phyloP scores from a whole-genome alignment of 2,888 invertebrate genomes.

The Hemaris fuciformis region DNA sequence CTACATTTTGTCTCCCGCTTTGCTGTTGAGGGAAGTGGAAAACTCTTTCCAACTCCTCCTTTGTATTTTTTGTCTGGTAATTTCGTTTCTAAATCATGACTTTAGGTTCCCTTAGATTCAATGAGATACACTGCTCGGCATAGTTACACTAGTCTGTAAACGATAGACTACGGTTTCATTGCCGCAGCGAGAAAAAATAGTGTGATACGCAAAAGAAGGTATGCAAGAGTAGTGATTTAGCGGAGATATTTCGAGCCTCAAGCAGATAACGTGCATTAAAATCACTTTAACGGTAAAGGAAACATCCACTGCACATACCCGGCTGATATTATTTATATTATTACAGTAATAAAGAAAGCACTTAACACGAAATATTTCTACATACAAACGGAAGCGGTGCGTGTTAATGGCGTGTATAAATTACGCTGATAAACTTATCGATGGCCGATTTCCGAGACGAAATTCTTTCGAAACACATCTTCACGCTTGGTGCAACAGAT shows the following conservation, averaged over 20 bases:
- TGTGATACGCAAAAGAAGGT: too few species aligned
- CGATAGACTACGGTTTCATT: too few species aligned
- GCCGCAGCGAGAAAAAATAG: background rate
- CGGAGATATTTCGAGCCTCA: too few species aligned
- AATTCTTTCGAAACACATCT: conserved; percentile 1
- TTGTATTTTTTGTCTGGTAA: background rate
- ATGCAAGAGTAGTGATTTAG: too few species aligned
- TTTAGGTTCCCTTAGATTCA: too few species aligned
- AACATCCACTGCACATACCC: background rate
- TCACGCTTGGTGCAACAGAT: background rate
- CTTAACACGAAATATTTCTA: background rate
- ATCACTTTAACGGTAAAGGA: too few species aligned
- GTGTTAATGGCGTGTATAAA: background rate
- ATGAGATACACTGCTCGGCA: too few species aligned
- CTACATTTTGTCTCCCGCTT: too few species aligned
- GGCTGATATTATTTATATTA: background rate
- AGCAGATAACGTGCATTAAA: too few species aligned
- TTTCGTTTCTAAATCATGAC: background rate
- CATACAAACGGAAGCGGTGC: background rate
- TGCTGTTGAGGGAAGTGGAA: too few species aligned
- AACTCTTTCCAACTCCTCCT: too few species aligned
- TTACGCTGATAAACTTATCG: background rate
- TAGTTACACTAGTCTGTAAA: too few species aligned
- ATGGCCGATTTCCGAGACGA: background rate
- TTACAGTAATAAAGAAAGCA: background rate